phyloP scores from a whole-genome alignment of 2,888 invertebrate species.

The Ennomos fuscantarius region DNA sequence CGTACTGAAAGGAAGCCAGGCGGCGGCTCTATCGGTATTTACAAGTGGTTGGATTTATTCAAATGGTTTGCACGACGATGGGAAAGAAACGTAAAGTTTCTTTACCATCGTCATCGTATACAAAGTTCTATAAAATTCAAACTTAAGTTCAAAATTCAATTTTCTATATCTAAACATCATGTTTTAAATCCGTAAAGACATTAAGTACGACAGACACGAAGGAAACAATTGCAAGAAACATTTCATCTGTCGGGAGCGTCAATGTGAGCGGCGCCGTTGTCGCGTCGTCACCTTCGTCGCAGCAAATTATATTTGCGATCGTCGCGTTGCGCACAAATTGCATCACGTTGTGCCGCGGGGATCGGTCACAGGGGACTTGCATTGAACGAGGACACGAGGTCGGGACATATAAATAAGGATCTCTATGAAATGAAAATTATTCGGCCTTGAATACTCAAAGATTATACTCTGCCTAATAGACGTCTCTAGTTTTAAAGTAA shows the following conservation, averaged over 20 bases:
- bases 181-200: background rate
- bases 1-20: background rate
- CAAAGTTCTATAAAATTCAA: too few relatives aligned
- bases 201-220: background rate
- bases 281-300: slow-evolving; percentile 4
- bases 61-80: too few relatives aligned
- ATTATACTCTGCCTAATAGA: too few relatives aligned
- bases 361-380: slow-evolving; percentile 1
- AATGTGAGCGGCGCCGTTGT: background rate
- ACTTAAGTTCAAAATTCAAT: too few relatives aligned
- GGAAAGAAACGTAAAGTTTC: too few relatives aligned
- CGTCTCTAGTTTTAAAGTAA: too few relatives aligned
- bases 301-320: slow-evolving; percentile 13
- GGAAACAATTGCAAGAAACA: background rate
- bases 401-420: background rate
- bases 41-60: too few relatives aligned
- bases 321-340: slow-evolving; percentile 6
- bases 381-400: background rate
- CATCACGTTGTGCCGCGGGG: slow-evolving; percentile 2
- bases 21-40: background rate
- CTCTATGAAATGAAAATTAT: background rate
- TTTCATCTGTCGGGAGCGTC: slow-evolving; percentile 3
- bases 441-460: background rate
- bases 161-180: background rate
- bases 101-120: too few relatives aligned